Conservation (phyloP, 2,797 vertebrate genomes). For the Petrocephalus sullivani region DNA sequence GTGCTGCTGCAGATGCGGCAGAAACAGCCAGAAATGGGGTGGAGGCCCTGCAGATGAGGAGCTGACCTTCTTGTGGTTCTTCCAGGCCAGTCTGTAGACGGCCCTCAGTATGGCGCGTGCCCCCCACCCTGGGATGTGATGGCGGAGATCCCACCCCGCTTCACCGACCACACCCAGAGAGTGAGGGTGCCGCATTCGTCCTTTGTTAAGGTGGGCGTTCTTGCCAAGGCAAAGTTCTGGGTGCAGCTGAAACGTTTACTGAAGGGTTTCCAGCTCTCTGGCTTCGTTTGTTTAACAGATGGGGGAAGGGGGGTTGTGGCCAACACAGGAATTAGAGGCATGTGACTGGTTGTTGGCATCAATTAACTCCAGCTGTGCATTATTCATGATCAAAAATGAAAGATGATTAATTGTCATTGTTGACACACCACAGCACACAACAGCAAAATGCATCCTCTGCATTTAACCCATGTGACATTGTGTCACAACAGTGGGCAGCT, state of each 20-base stretch:
- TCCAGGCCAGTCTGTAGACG: conserved; percentile 64
- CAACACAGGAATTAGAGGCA: background rate
- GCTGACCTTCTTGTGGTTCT: background rate
- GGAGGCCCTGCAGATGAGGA: background rate
- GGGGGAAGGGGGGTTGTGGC: background rate
- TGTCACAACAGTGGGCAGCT: too few species aligned
- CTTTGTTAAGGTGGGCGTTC: conserved; percentile 63
- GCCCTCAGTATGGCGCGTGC: conserved; percentile 56
- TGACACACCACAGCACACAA: too few species aligned
- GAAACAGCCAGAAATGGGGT: background rate
- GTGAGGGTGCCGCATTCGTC: conserved; percentile 66
- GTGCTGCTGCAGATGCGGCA: background rate
- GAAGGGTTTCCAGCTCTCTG: background rate
- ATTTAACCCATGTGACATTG: too few species aligned
- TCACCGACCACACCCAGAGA: conserved; percentile 54
- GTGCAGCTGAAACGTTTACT: background rate
- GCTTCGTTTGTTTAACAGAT: background rate
- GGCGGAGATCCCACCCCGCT: conserved; percentile 56
- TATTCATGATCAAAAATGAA: background rate
- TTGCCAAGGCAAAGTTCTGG: background rate
- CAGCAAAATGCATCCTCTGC: too few species aligned
- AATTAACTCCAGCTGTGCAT: background rate
- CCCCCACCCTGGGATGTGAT: conserved; percentile 70
- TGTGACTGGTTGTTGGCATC: background rate
- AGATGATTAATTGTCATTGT: too few species aligned